These are phyloP conservation scores for Aldabrachelys gigantea DNA, from an alignment of 2,113 vertebrate species.

Conservation along the genomic window DNA sequence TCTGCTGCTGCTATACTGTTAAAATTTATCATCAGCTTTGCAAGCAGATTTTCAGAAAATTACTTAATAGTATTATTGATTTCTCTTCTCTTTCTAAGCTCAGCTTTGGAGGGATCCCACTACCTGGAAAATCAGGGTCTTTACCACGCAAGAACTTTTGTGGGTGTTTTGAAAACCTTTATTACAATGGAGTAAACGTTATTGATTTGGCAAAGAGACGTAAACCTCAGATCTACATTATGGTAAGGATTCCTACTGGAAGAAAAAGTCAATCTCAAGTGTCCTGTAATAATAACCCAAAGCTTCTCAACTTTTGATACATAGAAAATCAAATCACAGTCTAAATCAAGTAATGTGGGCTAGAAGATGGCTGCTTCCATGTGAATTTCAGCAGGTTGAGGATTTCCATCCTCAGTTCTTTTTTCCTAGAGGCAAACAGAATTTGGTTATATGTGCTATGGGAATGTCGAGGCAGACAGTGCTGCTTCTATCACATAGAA, in stretches of 20 bases:
- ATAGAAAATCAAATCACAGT: background rate
- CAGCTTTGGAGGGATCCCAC: conserved; percentile 89
- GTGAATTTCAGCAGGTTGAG: background rate
- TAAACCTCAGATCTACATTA: conserved; percentile 80
- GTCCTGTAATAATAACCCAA: background rate
- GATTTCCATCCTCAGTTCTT: background rate
- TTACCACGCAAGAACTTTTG: conserved; percentile 85
- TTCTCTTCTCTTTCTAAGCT: conserved; percentile 89
- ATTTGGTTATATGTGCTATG: background rate
- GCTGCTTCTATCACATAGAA: background rate
- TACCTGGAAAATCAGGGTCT: conserved; percentile 82
- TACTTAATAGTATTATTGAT: conserved; percentile 82
- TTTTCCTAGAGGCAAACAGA: background rate
- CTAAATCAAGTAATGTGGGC: fast-evolving
- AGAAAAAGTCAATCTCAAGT: background rate
- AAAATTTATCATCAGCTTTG: conserved; percentile 37
- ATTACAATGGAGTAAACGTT: conserved; percentile 88
- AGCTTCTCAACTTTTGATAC: background rate
- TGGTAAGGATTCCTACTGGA: conserved; percentile 78
- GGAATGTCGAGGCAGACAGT: background rate
- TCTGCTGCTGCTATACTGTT: background rate
- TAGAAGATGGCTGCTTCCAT: background rate
- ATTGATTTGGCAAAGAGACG: conserved; percentile 83
- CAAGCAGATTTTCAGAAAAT: conserved; percentile 64
- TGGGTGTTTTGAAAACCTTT: conserved; percentile 93